Percentiles rank a stretch among this genome's conserved stretches.
Evolutionary conservation across 2,797 vertebrate species (phyloP).

Genomic region (Artibeus lituratus): DNA sequence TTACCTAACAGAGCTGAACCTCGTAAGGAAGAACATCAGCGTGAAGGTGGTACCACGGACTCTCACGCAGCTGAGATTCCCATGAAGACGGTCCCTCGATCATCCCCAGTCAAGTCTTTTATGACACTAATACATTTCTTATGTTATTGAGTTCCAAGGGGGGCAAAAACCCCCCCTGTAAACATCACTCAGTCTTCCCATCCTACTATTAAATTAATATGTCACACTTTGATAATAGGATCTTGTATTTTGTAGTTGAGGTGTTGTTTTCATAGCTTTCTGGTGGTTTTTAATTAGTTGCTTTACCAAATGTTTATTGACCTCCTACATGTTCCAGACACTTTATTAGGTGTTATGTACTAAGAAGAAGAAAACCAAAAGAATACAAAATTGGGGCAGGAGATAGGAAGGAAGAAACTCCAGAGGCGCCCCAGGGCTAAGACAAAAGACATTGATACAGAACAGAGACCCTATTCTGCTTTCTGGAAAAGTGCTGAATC

Average conservation of each 20-base stretch:
- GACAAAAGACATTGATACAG: no score
- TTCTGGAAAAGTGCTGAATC: no score
- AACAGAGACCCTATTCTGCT: no score
- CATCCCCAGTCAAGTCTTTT: neutral
- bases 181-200: neutral
- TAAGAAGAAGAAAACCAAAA: neutral
- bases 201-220: neutral
- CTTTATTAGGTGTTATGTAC: neutral
- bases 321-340: neutral
- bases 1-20: neutral
- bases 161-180: neutral
- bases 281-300: neutral
- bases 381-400: neutral
- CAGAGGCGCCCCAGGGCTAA: no score
- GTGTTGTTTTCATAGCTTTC: neutral
- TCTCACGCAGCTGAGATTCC: neutral
- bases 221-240: neutral
- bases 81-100: neutral
- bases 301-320: slow-evolving; percentile 10
- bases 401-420: no score
- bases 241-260: neutral
- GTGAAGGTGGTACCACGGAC: no score
- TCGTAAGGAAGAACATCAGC: neutral
- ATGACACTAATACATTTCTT: neutral
- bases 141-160: neutral